Base-by-base conservation (phyloP, 2,797 vertebrate genomes). In the Scleropages formosus region DNA sequence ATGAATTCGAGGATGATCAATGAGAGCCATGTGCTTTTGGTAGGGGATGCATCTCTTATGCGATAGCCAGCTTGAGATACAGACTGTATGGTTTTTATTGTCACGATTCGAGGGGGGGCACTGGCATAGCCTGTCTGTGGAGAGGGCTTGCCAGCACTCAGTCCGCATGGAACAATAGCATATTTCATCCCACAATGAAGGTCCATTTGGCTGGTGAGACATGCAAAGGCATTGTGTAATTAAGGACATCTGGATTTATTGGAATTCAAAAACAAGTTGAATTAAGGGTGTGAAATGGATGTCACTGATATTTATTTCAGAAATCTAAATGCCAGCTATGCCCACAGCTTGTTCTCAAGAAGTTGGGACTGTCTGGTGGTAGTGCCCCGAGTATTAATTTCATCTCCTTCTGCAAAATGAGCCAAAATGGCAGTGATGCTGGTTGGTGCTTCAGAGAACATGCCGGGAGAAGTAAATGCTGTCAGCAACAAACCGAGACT, bases 171-270 rank as follows among this genome's bases (percentile, higher is more conserved):
- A 68, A 70, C 31, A 77, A 72, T 39, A 56, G 20, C 27, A 60
- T 47, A 63, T 64, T 39, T 47, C 12, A 63, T 62, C 65, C 20
- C 53, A 26, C 31, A 53, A 51, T 15, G 22, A 46, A 53, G n/a
- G 47, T 63, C 39, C 22, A 18, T 65, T 31, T 64, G 61, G 11
- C 20, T 66, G 26, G 26, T 11, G 26, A 24, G 16, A 53, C 11
- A 44, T 16, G 4, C 9, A 3, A 76, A 12, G 46, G 49, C 1
- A 31, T 49, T 13, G 47, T 27, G 60, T 16, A 65, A 77, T 72
- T 77, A 72, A 64, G 60, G 68, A 66, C 16, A 20, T 58, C 70
- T 65, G 60, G 61, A 31, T 56, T 66, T n/a, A 72, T 62, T 73
- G 60, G 62, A 58, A 77, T 47, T 18, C 62, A 59, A 16, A 72